phyloP scores from a whole-genome alignment of 2,797 vertebrate species.

The Myoxocephalus aenaeus region DNA sequence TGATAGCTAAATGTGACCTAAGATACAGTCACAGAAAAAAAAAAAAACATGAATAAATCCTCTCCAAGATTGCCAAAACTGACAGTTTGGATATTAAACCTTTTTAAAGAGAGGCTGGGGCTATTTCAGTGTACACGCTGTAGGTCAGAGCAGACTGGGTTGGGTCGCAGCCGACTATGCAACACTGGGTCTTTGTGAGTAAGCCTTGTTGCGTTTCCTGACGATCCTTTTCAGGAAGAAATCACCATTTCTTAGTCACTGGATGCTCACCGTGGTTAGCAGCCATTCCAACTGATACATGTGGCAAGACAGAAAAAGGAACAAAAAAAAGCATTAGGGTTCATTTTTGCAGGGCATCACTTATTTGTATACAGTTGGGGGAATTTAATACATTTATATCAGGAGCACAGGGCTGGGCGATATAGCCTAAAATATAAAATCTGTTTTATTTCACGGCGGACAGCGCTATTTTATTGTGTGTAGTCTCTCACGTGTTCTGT shows the following conservation, averaged over 20 bases:
- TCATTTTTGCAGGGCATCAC: neutral
- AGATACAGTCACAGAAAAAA: neutral
- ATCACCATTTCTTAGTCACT: conserved; percentile 22
- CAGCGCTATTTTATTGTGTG: too few relatives aligned
- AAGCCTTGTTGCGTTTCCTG: conserved; percentile 17
- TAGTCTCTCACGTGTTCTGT: neutral
- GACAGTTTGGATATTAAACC: conserved; percentile 6
- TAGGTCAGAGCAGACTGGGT: conserved; percentile 30
- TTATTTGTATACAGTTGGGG: neutral
- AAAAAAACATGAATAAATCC: neutral
- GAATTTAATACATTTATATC: neutral
- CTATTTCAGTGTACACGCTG: conserved; percentile 18
- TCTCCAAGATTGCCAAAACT: neutral
- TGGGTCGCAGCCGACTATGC: conserved; percentile 38
- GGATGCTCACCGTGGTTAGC: conserved; percentile 4
- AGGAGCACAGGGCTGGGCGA: neutral
- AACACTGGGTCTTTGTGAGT: conserved; percentile 45
- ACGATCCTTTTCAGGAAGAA: conserved; percentile 24
- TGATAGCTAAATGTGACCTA: neutral
- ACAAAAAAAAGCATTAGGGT: neutral
- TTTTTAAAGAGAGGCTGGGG: conserved; percentile 20
- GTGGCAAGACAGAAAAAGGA: conserved; percentile 1
- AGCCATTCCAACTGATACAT: conserved; percentile 26
- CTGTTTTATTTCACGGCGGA: neutral
- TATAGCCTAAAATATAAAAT: neutral